phyloP scores from a whole-genome alignment of 2,113 vertebrate genomes.

The Amia ocellicauda region DNA sequence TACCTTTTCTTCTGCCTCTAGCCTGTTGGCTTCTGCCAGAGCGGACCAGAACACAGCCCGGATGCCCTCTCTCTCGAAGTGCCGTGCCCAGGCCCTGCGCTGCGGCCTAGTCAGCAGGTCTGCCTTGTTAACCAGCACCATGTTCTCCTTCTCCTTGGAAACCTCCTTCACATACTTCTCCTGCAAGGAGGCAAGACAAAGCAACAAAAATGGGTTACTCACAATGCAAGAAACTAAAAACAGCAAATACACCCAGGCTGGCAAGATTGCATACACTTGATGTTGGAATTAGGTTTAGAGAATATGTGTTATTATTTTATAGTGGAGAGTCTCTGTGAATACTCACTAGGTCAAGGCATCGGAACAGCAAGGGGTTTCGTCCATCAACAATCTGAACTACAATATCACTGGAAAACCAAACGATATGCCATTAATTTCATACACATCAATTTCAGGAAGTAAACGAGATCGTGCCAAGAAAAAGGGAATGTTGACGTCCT shows the following conservation, averaged over 20 bases:
- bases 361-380: conserved; percentile 89
- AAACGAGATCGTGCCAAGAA: too few relatives aligned
- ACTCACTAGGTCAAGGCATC: conserved; percentile 91
- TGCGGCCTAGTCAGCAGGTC: conserved; percentile 84
- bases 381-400: conserved; percentile 95
- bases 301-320: too few relatives aligned
- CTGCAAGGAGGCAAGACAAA: conserved; percentile 52
- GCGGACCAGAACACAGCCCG: conserved; percentile 96
- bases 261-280: background rate
- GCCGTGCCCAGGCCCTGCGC: conserved; percentile 75
- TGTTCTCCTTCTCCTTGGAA: conserved; percentile 78
- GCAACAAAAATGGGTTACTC: background rate
- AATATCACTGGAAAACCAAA: conserved; percentile 73
- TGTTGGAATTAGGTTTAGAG: background rate
- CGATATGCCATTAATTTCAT: background rate
- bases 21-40: conserved; percentile 69
- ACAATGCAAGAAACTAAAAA: background rate
- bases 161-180: conserved; percentile 86
- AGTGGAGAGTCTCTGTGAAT: background rate
- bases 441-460: too few relatives aligned
- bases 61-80: conserved; percentile 80
- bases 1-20: conserved; percentile 74
- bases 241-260: conserved; percentile 16
- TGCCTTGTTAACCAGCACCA: conserved; percentile 91
- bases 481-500: too few relatives aligned